Conservation (phyloP, 2,888 invertebrate species). For the Pycnomerus fuliginosus region DNA sequence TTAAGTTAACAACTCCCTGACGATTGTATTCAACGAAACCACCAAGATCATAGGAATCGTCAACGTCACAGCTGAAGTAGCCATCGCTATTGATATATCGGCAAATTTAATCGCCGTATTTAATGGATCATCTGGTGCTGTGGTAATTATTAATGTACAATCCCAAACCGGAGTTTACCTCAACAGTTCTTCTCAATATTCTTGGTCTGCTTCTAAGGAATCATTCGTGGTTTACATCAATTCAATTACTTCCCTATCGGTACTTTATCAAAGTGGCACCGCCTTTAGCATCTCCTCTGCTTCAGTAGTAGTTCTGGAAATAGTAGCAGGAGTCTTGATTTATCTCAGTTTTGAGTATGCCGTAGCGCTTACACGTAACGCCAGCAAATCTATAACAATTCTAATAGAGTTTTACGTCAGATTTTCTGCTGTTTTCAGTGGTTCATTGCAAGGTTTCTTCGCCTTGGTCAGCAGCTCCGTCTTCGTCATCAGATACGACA, state of each 20-base stretch:
- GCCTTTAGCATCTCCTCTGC: neutral
- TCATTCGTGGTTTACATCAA: neutral
- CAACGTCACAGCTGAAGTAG: conserved; percentile 1
- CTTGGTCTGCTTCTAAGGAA: neutral
- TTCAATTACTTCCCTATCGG: neutral
- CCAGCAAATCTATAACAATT: neutral
- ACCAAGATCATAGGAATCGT: neutral
- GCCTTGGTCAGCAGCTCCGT: neutral
- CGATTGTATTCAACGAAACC: conserved; percentile 1
- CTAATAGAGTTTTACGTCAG: neutral
- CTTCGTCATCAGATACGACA: neutral
- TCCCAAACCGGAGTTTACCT: neutral
- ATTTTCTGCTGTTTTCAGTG: neutral
- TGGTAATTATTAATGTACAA: neutral
- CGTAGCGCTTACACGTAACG: no score
- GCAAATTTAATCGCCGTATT: conserved; percentile 1
- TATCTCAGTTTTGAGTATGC: neutral
- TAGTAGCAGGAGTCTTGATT: neutral
- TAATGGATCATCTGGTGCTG: conserved; percentile 1
- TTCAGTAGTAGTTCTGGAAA: neutral
- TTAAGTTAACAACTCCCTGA: no score
- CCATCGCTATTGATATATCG: neutral
- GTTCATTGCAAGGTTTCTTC: neutral
- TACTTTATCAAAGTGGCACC: neutral
- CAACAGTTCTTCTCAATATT: neutral